A percentile compares a stretch with the other conserved stretches of the same genome.
Evolutionary conservation across 2,113 vertebrate species (phyloP).

Genomic region (Stigmatopora argus): DNA sequence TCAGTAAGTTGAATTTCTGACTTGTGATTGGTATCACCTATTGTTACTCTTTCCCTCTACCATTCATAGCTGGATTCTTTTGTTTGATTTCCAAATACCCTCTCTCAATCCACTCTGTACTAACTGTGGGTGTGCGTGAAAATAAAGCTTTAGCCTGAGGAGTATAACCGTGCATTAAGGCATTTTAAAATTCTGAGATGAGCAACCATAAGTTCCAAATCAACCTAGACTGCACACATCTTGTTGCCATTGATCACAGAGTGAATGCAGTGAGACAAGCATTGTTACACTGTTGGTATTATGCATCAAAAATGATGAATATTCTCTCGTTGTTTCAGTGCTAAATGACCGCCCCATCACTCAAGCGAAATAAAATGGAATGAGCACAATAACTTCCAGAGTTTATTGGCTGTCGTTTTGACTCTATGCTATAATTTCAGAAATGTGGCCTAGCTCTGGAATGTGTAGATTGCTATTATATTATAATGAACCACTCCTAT

Average conservation of each 20-base stretch:
- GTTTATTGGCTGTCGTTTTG: background rate
- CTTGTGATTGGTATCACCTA: conserved; percentile 8
- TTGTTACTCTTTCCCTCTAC: background rate
- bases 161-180: conserved; percentile 15
- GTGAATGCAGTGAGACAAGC: background rate
- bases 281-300: background rate
- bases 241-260: background rate
- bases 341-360: background rate
- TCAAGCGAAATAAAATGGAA: background rate
- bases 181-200: conserved; percentile 13
- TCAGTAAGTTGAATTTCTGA: conserved; percentile 78
- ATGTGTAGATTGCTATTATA: background rate
- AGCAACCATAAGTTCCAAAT: conserved; percentile 8
- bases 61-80: background rate
- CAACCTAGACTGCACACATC: background rate
- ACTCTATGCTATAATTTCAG: background rate
- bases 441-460: background rate
- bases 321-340: background rate
- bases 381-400: background rate
- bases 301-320: background rate
- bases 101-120: conserved; percentile 4
- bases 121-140: background rate
- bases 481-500: background rate
- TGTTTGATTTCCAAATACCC: conserved; percentile 25
- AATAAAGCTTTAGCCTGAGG: conserved; percentile 4